A percentile compares a stretch with the other conserved stretches of the same genome.
These are phyloP conservation scores for Erebia ligea DNA, from an alignment of 2,888 invertebrate genomes.

Conservation along the genomic window DNA sequence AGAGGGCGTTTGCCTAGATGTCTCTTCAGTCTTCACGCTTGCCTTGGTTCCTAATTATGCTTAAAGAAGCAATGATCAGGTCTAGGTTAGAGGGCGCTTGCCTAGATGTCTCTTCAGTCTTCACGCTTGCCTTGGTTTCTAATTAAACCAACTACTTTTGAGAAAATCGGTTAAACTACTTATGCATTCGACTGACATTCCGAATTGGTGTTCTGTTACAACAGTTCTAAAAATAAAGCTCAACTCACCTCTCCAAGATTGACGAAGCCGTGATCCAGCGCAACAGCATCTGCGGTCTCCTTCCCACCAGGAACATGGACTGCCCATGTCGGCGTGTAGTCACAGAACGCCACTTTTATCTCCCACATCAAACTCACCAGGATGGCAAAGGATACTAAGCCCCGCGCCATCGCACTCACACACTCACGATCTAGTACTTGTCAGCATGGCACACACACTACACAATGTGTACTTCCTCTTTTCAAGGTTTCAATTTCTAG, in stretches of 20 bases:
- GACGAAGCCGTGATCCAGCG: constrained; percentile 91
- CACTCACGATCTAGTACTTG: constrained; percentile 78
- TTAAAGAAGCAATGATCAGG: too few relatives aligned
- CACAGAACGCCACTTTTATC: constrained; percentile 63
- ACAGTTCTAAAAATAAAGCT: background rate
- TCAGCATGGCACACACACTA: constrained; percentile 75
- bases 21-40: too few relatives aligned
- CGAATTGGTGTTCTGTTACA: too few relatives aligned
- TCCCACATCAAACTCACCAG: constrained; percentile 62
- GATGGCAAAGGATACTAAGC: constrained; percentile 60
- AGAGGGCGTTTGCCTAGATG: too few relatives aligned
- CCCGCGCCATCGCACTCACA: constrained; percentile 74
- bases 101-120: too few relatives aligned
- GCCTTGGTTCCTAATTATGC: too few relatives aligned
- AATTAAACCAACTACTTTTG: too few relatives aligned
- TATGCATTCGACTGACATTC: too few relatives aligned
- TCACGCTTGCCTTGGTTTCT: too few relatives aligned
- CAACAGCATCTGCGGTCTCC: constrained; percentile 88
- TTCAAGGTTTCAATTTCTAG: constrained; percentile 26
- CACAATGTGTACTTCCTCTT: constrained; percentile 16
- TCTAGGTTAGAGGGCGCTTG: too few relatives aligned
- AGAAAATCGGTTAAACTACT: too few relatives aligned
- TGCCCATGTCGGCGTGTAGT: constrained; percentile 94
- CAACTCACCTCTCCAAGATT: constrained; percentile 92
- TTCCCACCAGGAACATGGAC: constrained; percentile 90